Evolutionary conservation across 2,888 invertebrate genomes (phyloP), one percentile per base, ranked within the genome.

Genomic region (Syrphus vitripennis): DNA sequence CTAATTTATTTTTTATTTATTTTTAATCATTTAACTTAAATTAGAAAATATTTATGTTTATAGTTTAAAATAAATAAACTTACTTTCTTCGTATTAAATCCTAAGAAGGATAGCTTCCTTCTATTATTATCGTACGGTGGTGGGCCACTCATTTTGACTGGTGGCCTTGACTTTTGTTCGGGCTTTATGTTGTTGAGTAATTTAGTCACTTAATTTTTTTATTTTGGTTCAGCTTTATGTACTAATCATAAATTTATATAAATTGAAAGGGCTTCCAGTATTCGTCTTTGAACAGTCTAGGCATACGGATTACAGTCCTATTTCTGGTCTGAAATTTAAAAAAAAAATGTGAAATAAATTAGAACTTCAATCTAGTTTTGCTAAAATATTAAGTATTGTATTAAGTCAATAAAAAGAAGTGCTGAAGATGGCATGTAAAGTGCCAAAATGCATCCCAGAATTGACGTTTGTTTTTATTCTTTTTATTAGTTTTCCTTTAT

Each of bases 81-180:
- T 87, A 92, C 94, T 94, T 94, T 65, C 81, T 91, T 91, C 53
- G 94, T 94, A 83, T 94, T 94, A 90, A 96, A 96, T 89, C 96
- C 95, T 87, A 96, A 93, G 92, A 96, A 96, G 67, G 95, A 95
- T 75, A 96, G 93, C 91, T 96, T 96, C 92, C 95, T 94, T 90
- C 94, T 94, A 90, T 94, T 94, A 89, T 94, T 94, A 89, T 94
- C 93, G 71, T 90, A 48, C 21, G 74, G 89, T 34, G 86, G 89
- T 82, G 90, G 90, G 84, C 91, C 90, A 88, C 91, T 92, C 90
- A 91, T 92, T 87, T 91, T 92, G 89, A 37, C n/a, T 12, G 57
- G 78, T 87, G 82, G 86, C 84, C 84, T 76, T 2, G 29, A 24
- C 29, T 80, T 55, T 37, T 81, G 12, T 4, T 53, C 10, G 24